Evolutionary conservation across 2,797 vertebrate genomes (phyloP).

Genomic region (Propithecus deckenii): DNA sequence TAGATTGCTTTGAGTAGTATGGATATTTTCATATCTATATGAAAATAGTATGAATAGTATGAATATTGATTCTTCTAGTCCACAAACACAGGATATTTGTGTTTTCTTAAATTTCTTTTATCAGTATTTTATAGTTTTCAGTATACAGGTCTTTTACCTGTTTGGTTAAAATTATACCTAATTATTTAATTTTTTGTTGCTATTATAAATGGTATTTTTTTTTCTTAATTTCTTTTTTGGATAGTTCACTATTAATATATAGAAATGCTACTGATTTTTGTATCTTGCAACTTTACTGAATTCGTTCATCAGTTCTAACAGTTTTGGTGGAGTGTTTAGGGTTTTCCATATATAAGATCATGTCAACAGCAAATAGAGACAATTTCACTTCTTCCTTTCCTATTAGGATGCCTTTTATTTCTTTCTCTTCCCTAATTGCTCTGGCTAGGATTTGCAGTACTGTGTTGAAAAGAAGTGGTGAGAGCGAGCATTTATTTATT

Average conservation of each 20-base stretch:
- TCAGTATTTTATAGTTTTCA: neutral
- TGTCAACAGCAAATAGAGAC: neutral
- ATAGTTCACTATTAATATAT: neutral
- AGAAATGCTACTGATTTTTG: neutral
- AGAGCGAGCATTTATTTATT: neutral
- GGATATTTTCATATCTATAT: neutral
- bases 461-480: neutral
- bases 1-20: neutral
- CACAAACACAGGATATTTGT: neutral
- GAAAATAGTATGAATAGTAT: too few species aligned
- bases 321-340: neutral
- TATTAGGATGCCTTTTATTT: neutral
- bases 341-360: neutral
- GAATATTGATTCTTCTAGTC: neutral
- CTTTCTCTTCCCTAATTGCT: neutral
- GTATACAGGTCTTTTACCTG: neutral
- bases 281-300: neutral
- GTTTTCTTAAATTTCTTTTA: neutral
- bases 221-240: neutral
- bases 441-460: neutral
- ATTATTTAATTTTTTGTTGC: neutral
- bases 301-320: neutral
- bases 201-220: neutral
- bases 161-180: neutral
- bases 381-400: neutral